Conservation (phyloP, 1,140 invertebrate species). For the Philopotamus ludificatus region DNA sequence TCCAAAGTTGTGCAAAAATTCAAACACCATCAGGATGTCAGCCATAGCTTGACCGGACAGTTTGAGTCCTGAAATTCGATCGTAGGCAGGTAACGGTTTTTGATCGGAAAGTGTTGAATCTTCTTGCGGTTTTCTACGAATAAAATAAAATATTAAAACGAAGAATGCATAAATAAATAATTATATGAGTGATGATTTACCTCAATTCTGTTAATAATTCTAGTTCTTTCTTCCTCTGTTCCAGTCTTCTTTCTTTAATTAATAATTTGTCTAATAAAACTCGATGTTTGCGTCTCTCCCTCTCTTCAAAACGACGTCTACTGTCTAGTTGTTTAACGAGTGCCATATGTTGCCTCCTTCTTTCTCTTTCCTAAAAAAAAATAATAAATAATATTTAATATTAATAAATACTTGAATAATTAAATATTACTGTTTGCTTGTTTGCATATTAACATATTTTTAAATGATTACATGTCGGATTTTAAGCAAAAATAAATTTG, state of each 20-base stretch:
- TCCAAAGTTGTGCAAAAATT: constrained; percentile 95
- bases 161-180: background rate
- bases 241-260: constrained; percentile 78
- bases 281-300: constrained; percentile 74
- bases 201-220: constrained; percentile 79
- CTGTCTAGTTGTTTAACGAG: constrained; percentile 84
- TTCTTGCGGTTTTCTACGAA: constrained; percentile 76
- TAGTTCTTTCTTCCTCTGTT: constrained; percentile 79
- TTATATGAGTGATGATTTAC: constrained; percentile 36
- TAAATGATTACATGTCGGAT: no score
- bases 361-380: constrained; percentile 75
- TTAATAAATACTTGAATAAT: no score
- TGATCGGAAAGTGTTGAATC: constrained; percentile 78
- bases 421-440: no score
- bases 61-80: constrained; percentile 77
- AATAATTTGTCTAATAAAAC: constrained; percentile 75
- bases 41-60: constrained; percentile 85
- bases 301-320: constrained; percentile 82
- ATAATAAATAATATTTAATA: no score
- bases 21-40: constrained; percentile 89
- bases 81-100: constrained; percentile 71
- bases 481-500: no score
- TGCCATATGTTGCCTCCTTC: constrained; percentile 85
- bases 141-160: constrained; percentile 15
- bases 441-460: no score